phyloP scores from a whole-genome alignment of 2,797 vertebrate species.

The Macropodus opercularis region DNA sequence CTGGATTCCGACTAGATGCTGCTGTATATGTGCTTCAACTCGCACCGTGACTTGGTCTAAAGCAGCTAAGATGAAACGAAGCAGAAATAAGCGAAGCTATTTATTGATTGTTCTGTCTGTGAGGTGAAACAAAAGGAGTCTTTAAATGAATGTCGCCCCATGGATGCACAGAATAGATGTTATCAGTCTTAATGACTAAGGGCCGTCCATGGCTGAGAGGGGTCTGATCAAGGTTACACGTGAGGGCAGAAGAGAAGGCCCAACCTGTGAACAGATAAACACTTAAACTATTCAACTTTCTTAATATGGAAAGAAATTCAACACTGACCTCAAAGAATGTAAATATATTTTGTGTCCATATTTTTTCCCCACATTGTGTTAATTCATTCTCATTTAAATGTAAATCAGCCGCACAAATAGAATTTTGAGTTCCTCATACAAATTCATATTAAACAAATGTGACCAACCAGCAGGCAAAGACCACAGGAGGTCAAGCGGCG shows the following conservation, averaged over 20 bases:
- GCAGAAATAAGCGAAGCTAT: slow-evolving; percentile 61
- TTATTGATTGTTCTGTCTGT: slow-evolving; percentile 68
- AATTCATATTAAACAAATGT: slow-evolving; percentile 22
- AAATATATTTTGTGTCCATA: slow-evolving; percentile 2
- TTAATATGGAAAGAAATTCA: slow-evolving; percentile 13
- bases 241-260: slow-evolving; percentile 33
- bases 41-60: slow-evolving; percentile 27
- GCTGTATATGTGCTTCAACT: slow-evolving; percentile 21
- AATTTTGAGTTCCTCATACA: slow-evolving; percentile 16
- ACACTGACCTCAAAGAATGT: background rate
- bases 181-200: slow-evolving; percentile 76
- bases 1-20: background rate
- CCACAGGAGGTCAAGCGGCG: background rate
- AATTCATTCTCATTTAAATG: slow-evolving; percentile 65
- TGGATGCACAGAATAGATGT: slow-evolving; percentile 65
- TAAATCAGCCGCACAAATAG: slow-evolving; percentile 47
- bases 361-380: slow-evolving; percentile 32
- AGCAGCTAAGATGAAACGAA: slow-evolving; percentile 57
- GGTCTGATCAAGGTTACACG: slow-evolving; percentile 71
- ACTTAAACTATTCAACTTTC: slow-evolving; percentile 57
- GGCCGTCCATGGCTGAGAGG: slow-evolving; percentile 70
- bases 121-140: slow-evolving; percentile 72
- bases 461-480: slow-evolving; percentile 2
- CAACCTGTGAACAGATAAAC: slow-evolving; percentile 32
- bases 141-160: slow-evolving; percentile 67